Evolutionary conservation across 2,888 invertebrate genomes (phyloP).

Genomic region (Lasioglossum lativentre): DNA sequence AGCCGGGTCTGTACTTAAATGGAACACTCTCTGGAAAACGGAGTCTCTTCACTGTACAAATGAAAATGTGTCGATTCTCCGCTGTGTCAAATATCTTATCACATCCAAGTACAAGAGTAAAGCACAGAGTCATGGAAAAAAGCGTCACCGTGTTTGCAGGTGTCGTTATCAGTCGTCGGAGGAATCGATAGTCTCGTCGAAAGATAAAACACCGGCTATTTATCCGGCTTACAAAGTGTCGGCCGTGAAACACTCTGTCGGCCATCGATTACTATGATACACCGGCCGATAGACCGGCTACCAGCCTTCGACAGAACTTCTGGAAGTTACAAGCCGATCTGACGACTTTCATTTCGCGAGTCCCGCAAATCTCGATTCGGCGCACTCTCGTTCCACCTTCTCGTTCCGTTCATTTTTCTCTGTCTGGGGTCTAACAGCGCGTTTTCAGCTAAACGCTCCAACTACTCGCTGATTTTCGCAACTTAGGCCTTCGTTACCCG

Average conservation of each 20-base stretch:
- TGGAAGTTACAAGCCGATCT: slow-evolving; percentile 43
- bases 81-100: background rate
- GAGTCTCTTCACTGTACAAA: background rate
- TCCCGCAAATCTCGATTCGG: background rate
- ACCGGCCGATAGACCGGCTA: slow-evolving; percentile 47
- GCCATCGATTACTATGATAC: slow-evolving; percentile 63
- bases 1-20: background rate
- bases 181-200: slow-evolving; percentile 27
- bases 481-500: no score
- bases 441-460: no score
- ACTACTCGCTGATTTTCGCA: no score
- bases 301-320: slow-evolving; percentile 37
- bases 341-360: slow-evolving; percentile 14
- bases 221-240: slow-evolving; percentile 43
- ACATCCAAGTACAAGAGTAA: background rate
- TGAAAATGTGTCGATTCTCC: background rate
- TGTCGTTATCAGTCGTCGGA: slow-evolving; percentile 50
- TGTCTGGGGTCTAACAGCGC: background rate
- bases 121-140: slow-evolving; percentile 6
- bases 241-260: slow-evolving; percentile 42
- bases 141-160: slow-evolving; percentile 27
- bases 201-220: slow-evolving; percentile 48
- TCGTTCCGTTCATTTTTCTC: background rate
- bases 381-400: background rate
- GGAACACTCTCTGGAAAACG: background rate